phyloP scores from a whole-genome alignment of 64 coral and sea anemone genomes.

The Montipora foliosa region DNA sequence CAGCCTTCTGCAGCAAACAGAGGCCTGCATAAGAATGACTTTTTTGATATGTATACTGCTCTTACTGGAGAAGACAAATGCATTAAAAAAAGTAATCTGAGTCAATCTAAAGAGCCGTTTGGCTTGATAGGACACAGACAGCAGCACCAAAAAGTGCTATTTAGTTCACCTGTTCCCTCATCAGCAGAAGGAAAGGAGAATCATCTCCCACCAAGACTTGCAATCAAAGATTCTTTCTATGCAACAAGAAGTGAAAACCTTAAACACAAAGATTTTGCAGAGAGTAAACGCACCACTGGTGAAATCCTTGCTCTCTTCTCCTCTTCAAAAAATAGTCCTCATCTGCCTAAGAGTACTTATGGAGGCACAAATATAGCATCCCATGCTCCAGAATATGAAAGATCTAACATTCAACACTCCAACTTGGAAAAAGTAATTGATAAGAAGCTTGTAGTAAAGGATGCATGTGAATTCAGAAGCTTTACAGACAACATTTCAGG shows the following conservation, averaged over 20 bases:
- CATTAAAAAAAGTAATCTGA: neutral
- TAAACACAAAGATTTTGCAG: neutral
- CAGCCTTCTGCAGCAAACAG: neutral
- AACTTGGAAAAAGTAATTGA: neutral
- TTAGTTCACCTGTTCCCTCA: neutral
- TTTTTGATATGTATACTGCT: constrained; percentile 19
- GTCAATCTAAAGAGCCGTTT: neutral
- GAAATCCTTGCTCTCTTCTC: constrained; percentile 32
- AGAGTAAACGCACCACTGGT: neutral
- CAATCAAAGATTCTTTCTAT: neutral
- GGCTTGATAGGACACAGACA: neutral
- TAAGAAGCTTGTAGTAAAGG: neutral
- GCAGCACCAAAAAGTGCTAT: constrained; percentile 7
- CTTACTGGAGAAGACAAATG: neutral
- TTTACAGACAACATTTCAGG: neutral
- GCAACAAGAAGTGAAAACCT: neutral
- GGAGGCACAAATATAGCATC: neutral
- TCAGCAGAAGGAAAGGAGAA: neutral
- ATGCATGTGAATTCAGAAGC: neutral
- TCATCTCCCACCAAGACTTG: neutral
- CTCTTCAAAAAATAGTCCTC: neutral
- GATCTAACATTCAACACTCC: neutral
- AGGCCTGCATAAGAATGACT: neutral
- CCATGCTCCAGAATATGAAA: neutral
- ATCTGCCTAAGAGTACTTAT: neutral